A percentile compares a stretch with the other conserved stretches of the same genome.
These are phyloP conservation scores for Poeciliopsis presidionis DNA, from an alignment of 2,797 vertebrate genomes.

Conservation along the genomic window DNA sequence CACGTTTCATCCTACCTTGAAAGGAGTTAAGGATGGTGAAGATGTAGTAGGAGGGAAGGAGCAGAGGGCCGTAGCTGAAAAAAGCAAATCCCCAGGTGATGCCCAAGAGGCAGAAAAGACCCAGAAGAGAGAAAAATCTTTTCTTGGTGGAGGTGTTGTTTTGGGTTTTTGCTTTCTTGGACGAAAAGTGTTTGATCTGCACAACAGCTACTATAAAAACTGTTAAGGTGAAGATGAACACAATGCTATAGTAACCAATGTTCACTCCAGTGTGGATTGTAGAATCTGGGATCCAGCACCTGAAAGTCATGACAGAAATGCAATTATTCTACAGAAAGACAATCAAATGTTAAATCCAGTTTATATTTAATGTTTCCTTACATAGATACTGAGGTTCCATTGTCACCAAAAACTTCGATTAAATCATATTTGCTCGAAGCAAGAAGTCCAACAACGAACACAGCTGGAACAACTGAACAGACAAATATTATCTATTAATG, in stretches of 20 bases:
- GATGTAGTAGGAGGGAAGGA: slow-evolving; percentile 61
- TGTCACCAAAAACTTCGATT: slow-evolving; percentile 16
- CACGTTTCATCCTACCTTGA: slow-evolving; percentile 52
- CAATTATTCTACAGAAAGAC: neutral
- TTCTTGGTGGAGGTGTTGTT: neutral
- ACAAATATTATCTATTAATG: neutral
- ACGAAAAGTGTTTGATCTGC: neutral
- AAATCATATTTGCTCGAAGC: slow-evolving; percentile 34
- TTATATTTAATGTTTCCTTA: slow-evolving; percentile 31
- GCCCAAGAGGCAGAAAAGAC: slow-evolving; percentile 59
- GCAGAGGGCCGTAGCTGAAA: slow-evolving; percentile 60
- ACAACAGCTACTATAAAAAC: slow-evolving; percentile 40
- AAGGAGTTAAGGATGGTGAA: slow-evolving; percentile 73
- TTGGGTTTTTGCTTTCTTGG: fast-evolving
- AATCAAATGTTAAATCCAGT: neutral
- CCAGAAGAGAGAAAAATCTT: slow-evolving; percentile 47
- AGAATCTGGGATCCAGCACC: slow-evolving; percentile 69
- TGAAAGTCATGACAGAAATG: slow-evolving; percentile 16
- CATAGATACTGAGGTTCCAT: slow-evolving; percentile 47
- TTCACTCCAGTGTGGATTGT: slow-evolving; percentile 58
- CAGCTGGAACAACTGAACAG: slow-evolving; percentile 47
- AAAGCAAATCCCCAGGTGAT: slow-evolving; percentile 74
- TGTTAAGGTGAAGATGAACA: slow-evolving; percentile 60
- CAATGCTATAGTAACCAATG: slow-evolving; percentile 56
- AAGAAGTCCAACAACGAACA: slow-evolving; percentile 43